Evolutionary conservation across 2,888 invertebrate genomes (phyloP).

Genomic region (Synergus gifuensis): DNA sequence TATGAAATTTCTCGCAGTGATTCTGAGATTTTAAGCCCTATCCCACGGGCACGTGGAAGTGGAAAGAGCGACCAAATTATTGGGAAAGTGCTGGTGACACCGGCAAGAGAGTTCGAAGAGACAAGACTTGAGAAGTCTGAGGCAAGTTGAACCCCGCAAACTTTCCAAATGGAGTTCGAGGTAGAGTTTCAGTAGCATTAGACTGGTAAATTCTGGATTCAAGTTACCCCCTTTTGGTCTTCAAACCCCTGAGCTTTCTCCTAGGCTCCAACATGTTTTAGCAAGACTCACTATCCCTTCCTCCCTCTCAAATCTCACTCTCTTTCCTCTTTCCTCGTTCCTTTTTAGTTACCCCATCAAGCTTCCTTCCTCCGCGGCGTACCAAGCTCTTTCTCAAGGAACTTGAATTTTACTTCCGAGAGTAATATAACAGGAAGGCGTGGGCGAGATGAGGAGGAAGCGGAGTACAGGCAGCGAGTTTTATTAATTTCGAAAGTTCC

Average conservation of each 20-base stretch:
- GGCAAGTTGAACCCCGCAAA: conserved; percentile 44
- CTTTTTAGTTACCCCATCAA: conserved; percentile 29
- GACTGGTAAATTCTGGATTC: conserved; percentile 53
- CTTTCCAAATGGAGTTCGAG: conserved; percentile 43
- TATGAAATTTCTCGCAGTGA: conserved; percentile 17
- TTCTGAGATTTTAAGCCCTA: neutral
- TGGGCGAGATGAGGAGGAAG: conserved; percentile 11
- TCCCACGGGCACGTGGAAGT: conserved; percentile 35
- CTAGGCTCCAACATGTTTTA: conserved; percentile 40
- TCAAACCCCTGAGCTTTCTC: conserved; percentile 41
- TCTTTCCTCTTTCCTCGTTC: conserved; percentile 38
- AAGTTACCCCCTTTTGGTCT: conserved; percentile 44
- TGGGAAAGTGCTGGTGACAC: conserved; percentile 51
- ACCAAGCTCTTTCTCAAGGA: conserved; percentile 40
- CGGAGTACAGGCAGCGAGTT: conserved; percentile 60
- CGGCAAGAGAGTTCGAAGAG: conserved; percentile 48
- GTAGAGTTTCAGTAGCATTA: conserved; percentile 46
- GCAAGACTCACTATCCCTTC: conserved; percentile 42
- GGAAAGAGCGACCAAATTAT: conserved; percentile 51
- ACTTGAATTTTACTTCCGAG: conserved; percentile 49
- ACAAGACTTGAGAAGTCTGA: conserved; percentile 53
- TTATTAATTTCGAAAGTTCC: conserved; percentile 76
- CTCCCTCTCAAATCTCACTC: conserved; percentile 13
- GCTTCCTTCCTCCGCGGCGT: conserved; percentile 37
- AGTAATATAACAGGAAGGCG: conserved; percentile 40